These are phyloP conservation scores for Athripsodes cinereus DNA, from an alignment of 2,888 invertebrate species.

Conservation along the genomic window DNA sequence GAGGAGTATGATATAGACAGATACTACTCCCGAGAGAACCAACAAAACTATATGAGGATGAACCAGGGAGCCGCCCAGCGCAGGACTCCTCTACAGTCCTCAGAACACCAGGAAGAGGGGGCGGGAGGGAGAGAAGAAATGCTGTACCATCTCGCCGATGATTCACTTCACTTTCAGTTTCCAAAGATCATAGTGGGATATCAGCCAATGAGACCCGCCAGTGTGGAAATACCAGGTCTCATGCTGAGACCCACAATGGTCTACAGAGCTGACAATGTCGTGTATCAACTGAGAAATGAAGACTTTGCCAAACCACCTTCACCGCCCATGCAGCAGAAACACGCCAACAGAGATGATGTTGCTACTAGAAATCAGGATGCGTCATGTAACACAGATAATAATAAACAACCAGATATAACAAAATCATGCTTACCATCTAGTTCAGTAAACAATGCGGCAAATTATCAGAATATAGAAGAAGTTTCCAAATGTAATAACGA, in stretches of 20 bases:
- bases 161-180: slow-evolving; percentile 25
- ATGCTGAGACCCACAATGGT: slow-evolving; percentile 31
- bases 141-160: slow-evolving; percentile 25
- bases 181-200: slow-evolving; percentile 37
- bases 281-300: slow-evolving; percentile 30
- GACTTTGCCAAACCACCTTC: slow-evolving; percentile 22
- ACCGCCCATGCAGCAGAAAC: not conserved
- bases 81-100: slow-evolving; percentile 13
- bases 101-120: slow-evolving; percentile 4
- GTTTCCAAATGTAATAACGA: slow-evolving; percentile 1
- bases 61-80: slow-evolving; percentile 20
- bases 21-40: slow-evolving; percentile 33
- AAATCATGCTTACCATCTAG: not conserved
- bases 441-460: not conserved
- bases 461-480: slow-evolving; percentile 5
- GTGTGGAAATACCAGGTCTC: slow-evolving; percentile 20
- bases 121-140: slow-evolving; percentile 17
- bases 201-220: slow-evolving; percentile 27
- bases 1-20: slow-evolving; percentile 25
- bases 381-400: slow-evolving; percentile 17
- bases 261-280: slow-evolving; percentile 30
- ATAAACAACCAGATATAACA: slow-evolving; percentile 27
- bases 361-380: slow-evolving; percentile 19
- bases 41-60: slow-evolving; percentile 27
- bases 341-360: not conserved